Evolutionary conservation across 2,888 invertebrate species (phyloP).

Genomic region (Nasonovia ribisnigri): DNA sequence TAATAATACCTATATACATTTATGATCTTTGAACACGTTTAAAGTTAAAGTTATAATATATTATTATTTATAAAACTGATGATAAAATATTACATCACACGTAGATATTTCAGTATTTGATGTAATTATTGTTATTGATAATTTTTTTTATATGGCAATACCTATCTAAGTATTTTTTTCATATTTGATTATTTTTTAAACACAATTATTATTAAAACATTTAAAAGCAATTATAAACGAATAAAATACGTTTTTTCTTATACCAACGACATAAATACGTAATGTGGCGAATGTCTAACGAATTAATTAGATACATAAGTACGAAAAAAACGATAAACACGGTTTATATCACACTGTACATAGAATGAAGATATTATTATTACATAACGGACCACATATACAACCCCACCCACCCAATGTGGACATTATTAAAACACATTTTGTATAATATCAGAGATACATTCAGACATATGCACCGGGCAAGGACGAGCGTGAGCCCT

Average conservation of each 20-base stretch:
- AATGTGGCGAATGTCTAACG: not conserved
- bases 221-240: not conserved
- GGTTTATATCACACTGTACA: not conserved
- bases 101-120: not conserved
- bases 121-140: not conserved
- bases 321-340: not conserved
- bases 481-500: conserved; percentile 50
- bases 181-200: not conserved
- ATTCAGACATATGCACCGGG: conserved; percentile 41
- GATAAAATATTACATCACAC: not conserved
- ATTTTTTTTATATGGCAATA: not conserved
- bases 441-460: conserved; percentile 45
- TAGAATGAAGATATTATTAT: not conserved
- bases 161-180: not conserved
- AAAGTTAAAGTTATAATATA: not conserved
- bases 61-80: not conserved
- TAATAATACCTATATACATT: not conserved
- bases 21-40: not conserved
- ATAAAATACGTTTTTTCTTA: not conserved
- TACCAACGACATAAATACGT: not conserved
- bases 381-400: not conserved
- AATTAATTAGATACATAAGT: not conserved
- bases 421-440: conserved; percentile 48
- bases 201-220: not conserved
- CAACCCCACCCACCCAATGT: conserved; percentile 30